Evolutionary conservation across 2,888 invertebrate genomes (phyloP), one percentile per base, ranked within the genome.

Genomic region (Tetramorium bicarinatum): DNA sequence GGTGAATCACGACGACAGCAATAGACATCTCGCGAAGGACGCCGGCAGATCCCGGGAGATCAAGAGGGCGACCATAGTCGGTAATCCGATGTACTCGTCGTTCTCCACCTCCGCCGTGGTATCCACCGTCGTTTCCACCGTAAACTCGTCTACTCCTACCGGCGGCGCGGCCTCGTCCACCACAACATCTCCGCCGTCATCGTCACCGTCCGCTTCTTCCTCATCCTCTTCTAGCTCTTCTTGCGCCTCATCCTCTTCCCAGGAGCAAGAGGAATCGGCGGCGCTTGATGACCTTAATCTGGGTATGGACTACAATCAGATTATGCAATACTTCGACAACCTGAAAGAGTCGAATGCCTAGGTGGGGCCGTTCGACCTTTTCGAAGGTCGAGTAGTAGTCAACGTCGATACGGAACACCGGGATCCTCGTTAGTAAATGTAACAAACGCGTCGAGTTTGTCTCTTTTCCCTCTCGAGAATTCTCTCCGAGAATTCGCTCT

Each of bases 321-420:
- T 99, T 95, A 98, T 99, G 98, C 98, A 99, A 95, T 99, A 99
- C 95, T 99, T 99, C 96, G 98, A 99, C 96, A 99, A 98, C 96
- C 96, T 99, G 94, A 99, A 99, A 97, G 97, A 97, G 96, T 97
- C 97, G 95, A 97, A 97, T 96, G 97, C 97, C 97, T 97, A 97
- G 97, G 97, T 97, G 76, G 76, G 96, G 89, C 87, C 88, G 89
- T 97, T 97, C 96, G 97, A 97, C 97, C 97, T 97, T 96, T 97
- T 97, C 56, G 84, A 88, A 89, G 97, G 97, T 91, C 90, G 92
- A 92, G 76, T 67, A 82, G 87, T 88, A 89, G 89, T 90, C 88
- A 88, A 86, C 80, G 84, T 87, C 88, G 80, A 83, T 90, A 81
- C 89, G 90, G 85, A 89, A 86, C 79, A 61, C 49, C 79, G 87